These are phyloP conservation scores for Lithobius niger DNA, from an alignment of 1,140 invertebrate species.

Conservation along the genomic window DNA sequence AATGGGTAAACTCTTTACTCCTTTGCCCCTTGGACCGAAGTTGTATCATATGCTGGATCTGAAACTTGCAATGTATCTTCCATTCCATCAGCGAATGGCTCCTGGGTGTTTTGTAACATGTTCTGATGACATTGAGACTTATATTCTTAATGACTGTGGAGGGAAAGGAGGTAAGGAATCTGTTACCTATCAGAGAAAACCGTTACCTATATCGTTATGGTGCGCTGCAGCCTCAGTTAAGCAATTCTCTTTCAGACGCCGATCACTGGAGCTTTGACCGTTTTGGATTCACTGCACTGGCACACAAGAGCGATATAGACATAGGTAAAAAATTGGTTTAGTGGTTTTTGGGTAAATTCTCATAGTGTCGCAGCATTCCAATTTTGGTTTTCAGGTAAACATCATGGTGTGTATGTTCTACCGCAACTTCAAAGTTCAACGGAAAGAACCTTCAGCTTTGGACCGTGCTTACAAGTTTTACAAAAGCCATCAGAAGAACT, in stretches of 20 bases:
- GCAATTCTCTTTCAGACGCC: conserved; percentile 1
- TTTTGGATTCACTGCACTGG: conserved; percentile 33
- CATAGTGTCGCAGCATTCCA: neutral
- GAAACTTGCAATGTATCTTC: conserved; percentile 34
- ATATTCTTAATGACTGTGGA: conserved; percentile 21
- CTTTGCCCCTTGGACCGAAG: conserved; percentile 25
- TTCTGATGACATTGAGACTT: conserved; percentile 36
- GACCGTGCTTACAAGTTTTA: conserved; percentile 30
- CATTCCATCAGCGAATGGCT: conserved; percentile 31
- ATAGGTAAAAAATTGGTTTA: neutral
- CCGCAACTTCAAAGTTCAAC: conserved; percentile 8
- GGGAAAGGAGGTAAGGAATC: too few relatives aligned
- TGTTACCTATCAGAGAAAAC: too few relatives aligned
- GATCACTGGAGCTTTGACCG: conserved; percentile 24
- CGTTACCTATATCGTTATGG: neutral
- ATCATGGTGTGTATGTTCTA: conserved; percentile 37
- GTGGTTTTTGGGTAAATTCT: conserved; percentile 22
- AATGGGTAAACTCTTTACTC: conserved; percentile 35
- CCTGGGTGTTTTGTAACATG: conserved; percentile 36
- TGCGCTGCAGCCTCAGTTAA: too few relatives aligned
- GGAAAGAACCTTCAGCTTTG: conserved; percentile 18
- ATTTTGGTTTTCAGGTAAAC: conserved; percentile 24
- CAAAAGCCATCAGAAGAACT: conserved; percentile 33
- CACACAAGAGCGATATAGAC: conserved; percentile 23
- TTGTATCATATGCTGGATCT: conserved; percentile 32